Conservation (phyloP, 2,888 invertebrate genomes). For the Spisula solida region DNA sequence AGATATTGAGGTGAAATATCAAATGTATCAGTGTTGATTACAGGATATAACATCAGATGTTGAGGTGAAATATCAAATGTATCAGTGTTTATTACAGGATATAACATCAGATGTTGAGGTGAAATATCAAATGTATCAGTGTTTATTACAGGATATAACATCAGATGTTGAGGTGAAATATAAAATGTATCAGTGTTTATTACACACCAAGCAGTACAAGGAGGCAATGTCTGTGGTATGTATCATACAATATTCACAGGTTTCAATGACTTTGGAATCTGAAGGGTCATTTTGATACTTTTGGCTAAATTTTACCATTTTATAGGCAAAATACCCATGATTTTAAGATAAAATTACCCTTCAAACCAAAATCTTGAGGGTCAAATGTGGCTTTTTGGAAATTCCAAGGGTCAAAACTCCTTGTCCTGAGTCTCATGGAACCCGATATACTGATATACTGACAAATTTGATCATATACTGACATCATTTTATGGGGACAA, state of each 20-base stretch:
- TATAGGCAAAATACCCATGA: too few species aligned
- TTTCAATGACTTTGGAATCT: too few species aligned
- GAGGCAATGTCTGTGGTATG: constrained; percentile 89
- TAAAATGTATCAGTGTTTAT: constrained; percentile 91
- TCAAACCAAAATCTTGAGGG: too few species aligned
- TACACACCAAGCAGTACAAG: constrained; percentile 90
- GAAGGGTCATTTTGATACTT: too few species aligned
- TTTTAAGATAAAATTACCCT: too few species aligned
- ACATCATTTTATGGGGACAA: too few species aligned
- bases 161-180: constrained; percentile 91
- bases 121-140: constrained; percentile 91
- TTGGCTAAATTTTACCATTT: too few species aligned
- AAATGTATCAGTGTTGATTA: constrained; percentile 91
- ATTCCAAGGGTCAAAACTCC: too few species aligned
- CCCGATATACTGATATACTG: too few species aligned
- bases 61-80: constrained; percentile 92
- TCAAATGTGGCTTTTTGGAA: too few species aligned
- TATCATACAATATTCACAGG: constrained; percentile 1
- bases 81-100: constrained; percentile 91
- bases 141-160: constrained; percentile 83
- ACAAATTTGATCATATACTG: too few species aligned
- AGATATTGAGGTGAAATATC: constrained; percentile 91
- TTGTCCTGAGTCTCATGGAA: too few species aligned
- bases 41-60: constrained; percentile 88
- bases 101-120: constrained; percentile 89